Conservation (phyloP, 2,797 vertebrate genomes). For the Rallus crepitans region DNA sequence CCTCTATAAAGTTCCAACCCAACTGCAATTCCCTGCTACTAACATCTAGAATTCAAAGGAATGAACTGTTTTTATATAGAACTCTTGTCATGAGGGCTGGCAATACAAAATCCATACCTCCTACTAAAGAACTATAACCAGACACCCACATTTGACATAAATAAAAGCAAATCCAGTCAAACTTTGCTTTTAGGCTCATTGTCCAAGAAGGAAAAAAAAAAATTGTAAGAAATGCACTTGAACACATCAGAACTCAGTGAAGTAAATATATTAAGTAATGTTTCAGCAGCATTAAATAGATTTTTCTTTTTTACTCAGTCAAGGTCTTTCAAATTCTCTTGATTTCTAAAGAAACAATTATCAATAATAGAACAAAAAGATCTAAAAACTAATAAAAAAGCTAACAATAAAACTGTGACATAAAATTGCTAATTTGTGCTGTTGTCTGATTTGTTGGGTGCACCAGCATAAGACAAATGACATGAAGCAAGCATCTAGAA, state of each 20-base stretch:
- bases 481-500: not conserved
- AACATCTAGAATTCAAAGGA: not conserved
- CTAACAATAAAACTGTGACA: not conserved
- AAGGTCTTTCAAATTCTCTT: not conserved
- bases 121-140: not conserved
- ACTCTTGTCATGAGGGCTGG: not conserved
- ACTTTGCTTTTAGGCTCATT: not conserved
- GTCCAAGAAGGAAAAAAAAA: not conserved
- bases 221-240: not conserved
- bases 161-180: not conserved
- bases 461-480: not conserved
- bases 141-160: not conserved
- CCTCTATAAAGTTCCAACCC: not conserved
- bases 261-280: not conserved
- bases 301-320: not conserved
- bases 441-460: not conserved
- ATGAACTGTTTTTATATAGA: not conserved
- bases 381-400: not conserved
- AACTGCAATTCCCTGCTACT: not conserved
- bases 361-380: not conserved
- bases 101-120: not conserved
- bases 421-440: not conserved
- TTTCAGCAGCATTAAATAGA: not conserved
- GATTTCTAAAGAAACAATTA: not conserved
- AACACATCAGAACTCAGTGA: not conserved